A percentile compares a stretch with the other conserved stretches of the same genome.
phyloP scores from a whole-genome alignment of 2,888 invertebrate genomes.

The Epinotia bilunana region DNA sequence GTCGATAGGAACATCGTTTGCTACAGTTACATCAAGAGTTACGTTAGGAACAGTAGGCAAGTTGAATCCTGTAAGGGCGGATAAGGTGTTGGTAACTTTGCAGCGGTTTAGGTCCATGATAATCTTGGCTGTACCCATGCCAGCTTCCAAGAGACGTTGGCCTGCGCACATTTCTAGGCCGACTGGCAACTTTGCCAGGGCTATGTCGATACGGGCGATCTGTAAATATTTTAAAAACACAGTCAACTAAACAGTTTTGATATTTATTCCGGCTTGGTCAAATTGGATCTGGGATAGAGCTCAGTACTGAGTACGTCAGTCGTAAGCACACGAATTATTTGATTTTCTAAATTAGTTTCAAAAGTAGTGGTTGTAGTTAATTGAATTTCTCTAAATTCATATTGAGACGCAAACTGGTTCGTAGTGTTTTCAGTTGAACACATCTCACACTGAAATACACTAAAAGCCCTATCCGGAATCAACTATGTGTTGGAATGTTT shows the following conservation, averaged over 20 bases:
- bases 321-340: too few species aligned
- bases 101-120: constrained; percentile 70
- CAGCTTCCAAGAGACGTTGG: constrained; percentile 63
- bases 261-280: too few species aligned
- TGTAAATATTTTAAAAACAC: constrained; percentile 49
- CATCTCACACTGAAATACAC: not conserved
- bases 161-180: constrained; percentile 73
- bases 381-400: too few species aligned
- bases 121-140: constrained; percentile 66
- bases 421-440: not conserved
- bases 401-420: too few species aligned
- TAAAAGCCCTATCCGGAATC: not conserved
- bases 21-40: not conserved
- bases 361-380: too few species aligned
- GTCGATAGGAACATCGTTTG: not conserved
- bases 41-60: not conserved
- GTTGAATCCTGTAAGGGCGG: constrained; percentile 54
- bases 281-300: too few species aligned
- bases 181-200: constrained; percentile 66
- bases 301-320: too few species aligned
- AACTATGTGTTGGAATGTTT: not conserved
- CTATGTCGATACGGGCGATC: constrained; percentile 70
- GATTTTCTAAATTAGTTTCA: too few species aligned
- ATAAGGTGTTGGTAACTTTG: constrained; percentile 62
- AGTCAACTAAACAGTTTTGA: too few species aligned